Conservation (phyloP, 2,888 invertebrate genomes). For the Agrochola lota region DNA sequence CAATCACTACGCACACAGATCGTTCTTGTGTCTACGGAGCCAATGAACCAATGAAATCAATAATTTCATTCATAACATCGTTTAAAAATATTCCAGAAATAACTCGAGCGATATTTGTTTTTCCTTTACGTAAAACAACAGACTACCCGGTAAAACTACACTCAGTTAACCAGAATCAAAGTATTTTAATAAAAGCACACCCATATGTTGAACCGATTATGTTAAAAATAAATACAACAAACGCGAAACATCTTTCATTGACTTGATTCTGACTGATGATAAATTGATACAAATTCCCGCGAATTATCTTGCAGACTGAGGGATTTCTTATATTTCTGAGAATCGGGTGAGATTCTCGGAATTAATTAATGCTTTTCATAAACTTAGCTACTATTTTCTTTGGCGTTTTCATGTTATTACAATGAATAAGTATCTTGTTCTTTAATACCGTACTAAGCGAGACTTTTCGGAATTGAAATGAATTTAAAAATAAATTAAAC, state of each 20-base stretch:
- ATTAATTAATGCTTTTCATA: constrained; percentile 21
- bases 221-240: constrained; percentile 16
- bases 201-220: background rate
- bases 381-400: background rate
- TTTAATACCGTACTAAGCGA: background rate
- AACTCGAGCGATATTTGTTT: background rate
- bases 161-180: background rate
- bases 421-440: background rate
- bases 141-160: background rate
- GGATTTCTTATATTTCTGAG: constrained; percentile 33
- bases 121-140: background rate
- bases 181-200: constrained; percentile 13
- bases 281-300: constrained; percentile 32
- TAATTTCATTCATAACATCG: background rate
- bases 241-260: background rate
- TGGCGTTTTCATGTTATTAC: background rate
- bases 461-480: background rate
- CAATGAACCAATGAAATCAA: constrained; percentile 6
- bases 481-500: background rate
- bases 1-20: constrained; percentile 60
- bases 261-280: constrained; percentile 6
- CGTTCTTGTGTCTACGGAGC: constrained; percentile 58
- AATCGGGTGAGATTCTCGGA: constrained; percentile 2
- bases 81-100: background rate
- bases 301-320: background rate